phyloP scores from a whole-genome alignment of 37 sponge, comb jelly and placozoan genomes.

The Aphrocallistes beatrix region DNA sequence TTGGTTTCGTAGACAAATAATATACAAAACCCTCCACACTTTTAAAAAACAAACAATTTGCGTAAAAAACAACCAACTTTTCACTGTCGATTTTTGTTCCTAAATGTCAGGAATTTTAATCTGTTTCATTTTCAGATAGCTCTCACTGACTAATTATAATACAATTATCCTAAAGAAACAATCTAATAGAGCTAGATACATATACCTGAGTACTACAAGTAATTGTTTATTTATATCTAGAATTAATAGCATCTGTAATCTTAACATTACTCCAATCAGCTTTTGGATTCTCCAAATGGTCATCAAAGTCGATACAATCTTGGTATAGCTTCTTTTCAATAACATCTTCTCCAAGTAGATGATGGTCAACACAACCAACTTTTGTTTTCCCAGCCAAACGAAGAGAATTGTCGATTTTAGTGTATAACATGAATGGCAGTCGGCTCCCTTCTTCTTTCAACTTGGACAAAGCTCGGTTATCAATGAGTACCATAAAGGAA shows the following conservation, averaged over 20 bases:
- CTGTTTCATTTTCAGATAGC: no score
- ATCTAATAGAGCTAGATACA: not conserved
- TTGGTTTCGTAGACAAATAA: no score
- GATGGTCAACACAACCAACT: not conserved
- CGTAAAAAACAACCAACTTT: no score
- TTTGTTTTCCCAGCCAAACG: not conserved
- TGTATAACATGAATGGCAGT: not conserved
- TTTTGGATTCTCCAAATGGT: not conserved
- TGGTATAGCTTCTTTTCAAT: not conserved
- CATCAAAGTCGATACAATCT: not conserved
- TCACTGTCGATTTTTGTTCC: no score
- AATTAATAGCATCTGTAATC: not conserved
- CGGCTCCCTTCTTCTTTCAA: not conserved
- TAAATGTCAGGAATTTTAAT: no score
- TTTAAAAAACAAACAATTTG: no score
- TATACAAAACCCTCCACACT: no score
- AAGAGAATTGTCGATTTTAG: not conserved
- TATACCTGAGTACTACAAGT: not conserved
- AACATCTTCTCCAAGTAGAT: not conserved
- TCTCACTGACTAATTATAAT: no score
- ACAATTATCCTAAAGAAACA: no score
- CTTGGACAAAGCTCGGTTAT: not conserved
- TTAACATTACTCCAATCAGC: not conserved
- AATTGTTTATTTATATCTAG: not conserved
- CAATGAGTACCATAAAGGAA: not conserved